Evolutionary conservation across 2,113 vertebrate genomes (phyloP), one percentile per base, ranked within the genome.

Genomic region (Regulus satrapa): DNA sequence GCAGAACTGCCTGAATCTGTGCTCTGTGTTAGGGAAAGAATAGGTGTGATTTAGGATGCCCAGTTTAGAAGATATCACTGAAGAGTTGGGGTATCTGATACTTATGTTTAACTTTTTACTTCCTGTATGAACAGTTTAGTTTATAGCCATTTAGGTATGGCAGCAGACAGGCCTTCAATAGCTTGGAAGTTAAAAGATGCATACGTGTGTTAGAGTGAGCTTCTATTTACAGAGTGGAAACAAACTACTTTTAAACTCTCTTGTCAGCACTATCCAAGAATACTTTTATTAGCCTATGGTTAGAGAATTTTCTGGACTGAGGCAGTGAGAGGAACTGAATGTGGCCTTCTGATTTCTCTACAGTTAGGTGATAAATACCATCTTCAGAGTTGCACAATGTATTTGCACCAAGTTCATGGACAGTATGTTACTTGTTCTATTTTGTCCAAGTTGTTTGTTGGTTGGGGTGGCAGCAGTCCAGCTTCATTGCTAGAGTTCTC

Each of bases 141-240:
- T 76, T 45, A 36, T 5, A 2, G n/a, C 72, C 16, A 32, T n/a
- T 69, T 78, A 43, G 0, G 2, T 38, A 7, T 5, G 76, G 48
- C 12, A 52, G 23, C 24, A 75, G 41, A 51, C 51, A 28, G 49
- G 14, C 54, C 41, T 76, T 41, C 20, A 31, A 1, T 63, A 68
- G 25, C 32, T 92, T 89, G 62, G 25, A 68, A 52, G n/a, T 56
- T 24, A 40, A 45, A 78, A 52, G 66, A 61, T 78, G 34, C 36
- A 10, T 58, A 25, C 10, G 2, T 32, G 9, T 4, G 24, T 64
- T 71, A 32, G 34, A 51, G 43, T 63, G 68, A 74, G 32, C 8
- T 26, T 82, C 66, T 88, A n/a, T 88, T 96, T 89, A 79, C 54
- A 82, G 90, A 82, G 31, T 83, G 78, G 90, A 88, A 96, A 82